Conservation (phyloP, 2,888 invertebrate species). For the Chrysolina oricalcia region DNA sequence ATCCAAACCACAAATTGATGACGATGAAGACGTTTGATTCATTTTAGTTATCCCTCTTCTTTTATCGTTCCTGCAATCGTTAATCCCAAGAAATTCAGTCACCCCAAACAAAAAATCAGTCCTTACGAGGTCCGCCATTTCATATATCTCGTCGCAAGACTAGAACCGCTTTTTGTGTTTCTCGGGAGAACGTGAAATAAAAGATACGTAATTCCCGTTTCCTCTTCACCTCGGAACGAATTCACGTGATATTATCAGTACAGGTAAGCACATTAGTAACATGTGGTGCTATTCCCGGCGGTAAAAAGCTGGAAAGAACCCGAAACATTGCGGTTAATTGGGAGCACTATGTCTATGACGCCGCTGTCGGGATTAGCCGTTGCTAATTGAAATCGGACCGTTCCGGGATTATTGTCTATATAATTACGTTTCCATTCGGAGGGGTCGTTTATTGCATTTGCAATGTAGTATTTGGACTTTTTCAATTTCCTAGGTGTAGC, state of each 20-base stretch:
- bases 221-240: slow-evolving; percentile 19
- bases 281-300: slow-evolving; percentile 43
- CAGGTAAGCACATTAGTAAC: slow-evolving; percentile 40
- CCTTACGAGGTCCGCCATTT: neutral
- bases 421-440: neutral
- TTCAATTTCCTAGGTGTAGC: neutral
- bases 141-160: slow-evolving; percentile 7
- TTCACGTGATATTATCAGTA: slow-evolving; percentile 36
- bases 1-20: too few relatives aligned
- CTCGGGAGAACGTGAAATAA: slow-evolving; percentile 3
- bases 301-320: slow-evolving; percentile 39
- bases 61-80: neutral
- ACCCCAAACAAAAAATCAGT: neutral
- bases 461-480: neutral
- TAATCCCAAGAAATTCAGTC: neutral
- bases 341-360: slow-evolving; percentile 32
- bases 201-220: neutral
- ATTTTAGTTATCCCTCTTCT: neutral
- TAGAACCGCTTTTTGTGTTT: neutral
- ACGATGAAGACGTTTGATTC: neutral
- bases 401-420: slow-evolving; percentile 3
- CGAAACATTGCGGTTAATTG: slow-evolving; percentile 37
- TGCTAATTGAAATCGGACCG: slow-evolving; percentile 15
- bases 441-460: neutral
- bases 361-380: slow-evolving; percentile 22